These are phyloP conservation scores for Anabas testudineus DNA, from an alignment of 2,797 vertebrate species.

Conservation along the genomic window DNA sequence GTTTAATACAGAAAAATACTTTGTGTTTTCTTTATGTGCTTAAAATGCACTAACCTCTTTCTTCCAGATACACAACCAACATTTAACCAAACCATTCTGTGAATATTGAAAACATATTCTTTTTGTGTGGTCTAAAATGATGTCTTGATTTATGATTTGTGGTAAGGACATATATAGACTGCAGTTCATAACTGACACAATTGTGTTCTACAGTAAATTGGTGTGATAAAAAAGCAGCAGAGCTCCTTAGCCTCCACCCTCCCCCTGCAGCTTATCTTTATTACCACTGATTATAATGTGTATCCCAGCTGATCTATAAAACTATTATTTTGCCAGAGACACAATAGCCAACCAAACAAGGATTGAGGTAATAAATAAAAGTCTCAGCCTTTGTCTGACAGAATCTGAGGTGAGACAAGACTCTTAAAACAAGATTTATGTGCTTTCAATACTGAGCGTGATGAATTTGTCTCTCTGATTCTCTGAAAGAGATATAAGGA, in stretches of 20 bases:
- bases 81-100: too few relatives aligned
- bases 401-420: slow-evolving; percentile 75
- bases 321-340: slow-evolving; percentile 76
- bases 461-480: slow-evolving; percentile 80
- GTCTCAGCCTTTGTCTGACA: slow-evolving; percentile 71
- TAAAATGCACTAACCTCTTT: too few relatives aligned
- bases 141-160: too few relatives aligned
- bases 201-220: not conserved
- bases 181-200: not conserved
- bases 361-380: slow-evolving; percentile 78
- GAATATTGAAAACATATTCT: too few relatives aligned
- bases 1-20: too few relatives aligned
- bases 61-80: too few relatives aligned
- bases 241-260: not conserved
- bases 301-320: slow-evolving; percentile 69
- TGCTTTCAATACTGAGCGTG: slow-evolving; percentile 79
- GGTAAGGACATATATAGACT: not conserved
- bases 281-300: slow-evolving; percentile 57
- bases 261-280: slow-evolving; percentile 31
- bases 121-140: too few relatives aligned
- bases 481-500: slow-evolving; percentile 85
- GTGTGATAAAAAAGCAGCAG: not conserved
- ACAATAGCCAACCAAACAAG: slow-evolving; percentile 70
- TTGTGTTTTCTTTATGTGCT: too few relatives aligned
- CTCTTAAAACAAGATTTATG: slow-evolving; percentile 85